phyloP scores from a whole-genome alignment of 2,888 invertebrate genomes.

The Apoderus coryli region DNA sequence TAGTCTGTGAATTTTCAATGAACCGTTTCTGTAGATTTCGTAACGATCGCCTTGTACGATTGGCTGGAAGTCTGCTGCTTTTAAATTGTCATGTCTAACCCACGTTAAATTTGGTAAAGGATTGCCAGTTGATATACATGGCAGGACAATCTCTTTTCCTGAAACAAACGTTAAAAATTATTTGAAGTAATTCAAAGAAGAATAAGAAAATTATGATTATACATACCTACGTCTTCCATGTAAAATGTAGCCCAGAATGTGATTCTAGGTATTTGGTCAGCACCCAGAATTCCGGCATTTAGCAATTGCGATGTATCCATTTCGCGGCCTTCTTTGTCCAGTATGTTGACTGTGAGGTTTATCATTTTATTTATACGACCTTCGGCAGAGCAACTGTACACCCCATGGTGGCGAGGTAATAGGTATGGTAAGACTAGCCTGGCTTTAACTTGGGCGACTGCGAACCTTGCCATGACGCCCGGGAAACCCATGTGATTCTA shows the following conservation, averaged over 20 bases:
- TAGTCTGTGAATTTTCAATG: slow-evolving; percentile 55
- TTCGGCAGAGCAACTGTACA: slow-evolving; percentile 63
- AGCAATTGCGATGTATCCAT: slow-evolving; percentile 29
- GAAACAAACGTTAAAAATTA: slow-evolving; percentile 3
- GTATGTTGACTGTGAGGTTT: slow-evolving; percentile 42
- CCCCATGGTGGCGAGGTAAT: slow-evolving; percentile 46
- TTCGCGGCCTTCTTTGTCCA: slow-evolving; percentile 31
- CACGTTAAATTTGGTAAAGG: slow-evolving; percentile 50
- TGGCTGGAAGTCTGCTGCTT: too few species aligned
- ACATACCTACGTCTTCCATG: slow-evolving; percentile 30
- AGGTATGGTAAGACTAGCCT: slow-evolving; percentile 59
- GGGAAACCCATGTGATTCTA: slow-evolving; percentile 45
- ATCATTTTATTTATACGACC: slow-evolving; percentile 44
- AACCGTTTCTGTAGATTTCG: slow-evolving; percentile 51
- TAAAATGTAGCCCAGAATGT: slow-evolving; percentile 29
- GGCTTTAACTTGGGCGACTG: slow-evolving; percentile 49
- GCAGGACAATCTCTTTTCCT: slow-evolving; percentile 49
- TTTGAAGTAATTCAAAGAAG: too few species aligned
- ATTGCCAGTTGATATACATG: slow-evolving; percentile 51
- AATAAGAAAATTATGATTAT: not conserved
- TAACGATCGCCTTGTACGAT: slow-evolving; percentile 35
- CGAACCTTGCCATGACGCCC: slow-evolving; percentile 40
- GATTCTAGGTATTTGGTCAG: slow-evolving; percentile 29
- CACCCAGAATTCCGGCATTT: slow-evolving; percentile 24
- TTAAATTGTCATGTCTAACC: too few species aligned